These are phyloP conservation scores for Campoletis sonorensis DNA, from an alignment of 1,140 invertebrate genomes.

Conservation along the genomic window DNA sequence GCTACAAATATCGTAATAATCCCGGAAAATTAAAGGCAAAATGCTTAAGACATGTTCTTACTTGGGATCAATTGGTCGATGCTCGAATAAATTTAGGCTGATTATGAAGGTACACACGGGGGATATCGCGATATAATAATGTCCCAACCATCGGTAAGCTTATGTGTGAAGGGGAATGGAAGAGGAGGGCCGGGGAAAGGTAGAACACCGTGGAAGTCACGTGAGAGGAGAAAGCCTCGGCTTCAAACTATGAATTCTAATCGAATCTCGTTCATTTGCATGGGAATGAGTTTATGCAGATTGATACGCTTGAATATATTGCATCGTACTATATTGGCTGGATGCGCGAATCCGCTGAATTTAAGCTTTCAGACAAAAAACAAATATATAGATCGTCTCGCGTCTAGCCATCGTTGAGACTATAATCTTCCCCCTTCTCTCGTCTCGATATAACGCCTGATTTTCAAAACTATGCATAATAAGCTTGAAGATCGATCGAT, in stretches of 20 bases:
- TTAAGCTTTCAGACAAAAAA: constrained; percentile 45
- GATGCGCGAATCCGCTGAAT: constrained; percentile 49
- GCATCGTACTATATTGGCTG: constrained; percentile 53
- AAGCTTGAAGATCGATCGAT: neutral
- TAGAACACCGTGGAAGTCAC: constrained; percentile 1
- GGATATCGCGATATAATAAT: constrained; percentile 25
- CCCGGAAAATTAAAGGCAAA: neutral
- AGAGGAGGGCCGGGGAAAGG: neutral
- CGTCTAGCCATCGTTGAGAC: constrained; percentile 36
- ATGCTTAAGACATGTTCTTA: neutral
- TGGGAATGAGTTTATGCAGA: constrained; percentile 77
- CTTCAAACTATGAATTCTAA: constrained; percentile 46
- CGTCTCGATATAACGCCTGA: constrained; percentile 4
- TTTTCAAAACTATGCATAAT: constrained; percentile 29
- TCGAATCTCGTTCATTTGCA: constrained; percentile 74
- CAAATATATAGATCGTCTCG: constrained; percentile 28
- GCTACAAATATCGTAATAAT: constrained; percentile 2
- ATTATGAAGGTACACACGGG: constrained; percentile 17
- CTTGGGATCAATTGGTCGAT: neutral
- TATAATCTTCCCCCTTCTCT: neutral
- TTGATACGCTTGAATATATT: constrained; percentile 71
- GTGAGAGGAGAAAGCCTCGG: constrained; percentile 23
- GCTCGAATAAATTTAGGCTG: constrained; percentile 6
- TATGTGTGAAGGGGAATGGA: neutral
- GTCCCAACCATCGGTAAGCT: neutral